phyloP scores from a whole-genome alignment of 2,797 vertebrate species.

The Platyrinchus mystaceus region DNA sequence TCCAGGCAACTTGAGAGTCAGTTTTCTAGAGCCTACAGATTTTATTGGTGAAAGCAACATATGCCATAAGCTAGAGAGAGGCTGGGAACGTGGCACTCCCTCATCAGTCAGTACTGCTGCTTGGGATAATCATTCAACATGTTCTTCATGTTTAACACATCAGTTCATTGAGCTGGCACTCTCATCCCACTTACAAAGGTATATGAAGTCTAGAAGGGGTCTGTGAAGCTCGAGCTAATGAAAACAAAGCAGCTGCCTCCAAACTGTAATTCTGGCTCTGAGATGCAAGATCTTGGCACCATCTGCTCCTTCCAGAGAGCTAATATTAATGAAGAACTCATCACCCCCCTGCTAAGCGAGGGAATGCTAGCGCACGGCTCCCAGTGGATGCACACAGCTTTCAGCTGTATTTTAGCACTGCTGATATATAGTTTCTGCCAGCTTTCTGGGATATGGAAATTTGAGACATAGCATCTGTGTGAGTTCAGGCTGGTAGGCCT shows the following conservation, averaged over 20 bases:
- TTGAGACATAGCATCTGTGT: neutral
- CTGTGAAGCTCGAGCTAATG: neutral
- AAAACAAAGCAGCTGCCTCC: constrained; percentile 21
- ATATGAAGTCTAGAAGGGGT: constrained; percentile 28
- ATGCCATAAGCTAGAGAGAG: neutral
- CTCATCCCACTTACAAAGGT: constrained; percentile 16
- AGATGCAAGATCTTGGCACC: constrained; percentile 20
- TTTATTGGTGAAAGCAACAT: neutral
- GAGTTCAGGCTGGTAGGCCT: neutral
- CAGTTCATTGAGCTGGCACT: constrained; percentile 36
- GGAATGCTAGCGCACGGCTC: neutral
- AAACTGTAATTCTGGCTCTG: constrained; percentile 20
- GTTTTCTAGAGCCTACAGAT: neutral
- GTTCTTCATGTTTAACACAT: constrained; percentile 18
- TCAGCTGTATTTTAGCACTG: neutral
- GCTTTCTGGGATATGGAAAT: neutral
- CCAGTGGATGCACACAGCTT: neutral
- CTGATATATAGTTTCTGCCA: neutral
- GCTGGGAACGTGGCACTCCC: neutral
- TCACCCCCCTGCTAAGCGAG: neutral
- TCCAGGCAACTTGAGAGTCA: neutral
- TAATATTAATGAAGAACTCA: constrained; percentile 57
- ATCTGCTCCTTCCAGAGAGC: constrained; percentile 40
- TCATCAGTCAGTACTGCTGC: constrained; percentile 11
- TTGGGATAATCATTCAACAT: constrained; percentile 23